A percentile compares a stretch with the other conserved stretches of the same genome.
Conservation (phyloP, 2,113 vertebrate genomes). For the Promerops cafer region DNA sequence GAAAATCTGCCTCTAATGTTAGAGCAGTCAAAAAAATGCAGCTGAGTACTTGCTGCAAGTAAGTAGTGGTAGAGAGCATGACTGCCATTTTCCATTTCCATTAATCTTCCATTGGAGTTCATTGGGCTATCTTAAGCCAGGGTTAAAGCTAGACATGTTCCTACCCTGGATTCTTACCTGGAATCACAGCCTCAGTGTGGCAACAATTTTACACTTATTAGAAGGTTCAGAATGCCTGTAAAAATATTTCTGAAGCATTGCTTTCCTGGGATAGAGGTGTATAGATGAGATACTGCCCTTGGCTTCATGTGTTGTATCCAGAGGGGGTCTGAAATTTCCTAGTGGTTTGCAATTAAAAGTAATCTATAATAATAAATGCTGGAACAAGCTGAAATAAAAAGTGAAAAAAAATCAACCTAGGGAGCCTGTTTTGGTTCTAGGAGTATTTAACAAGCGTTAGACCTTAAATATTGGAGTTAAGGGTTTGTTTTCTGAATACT, state of each 20-base stretch:
- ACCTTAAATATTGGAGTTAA: not conserved
- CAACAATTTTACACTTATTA: not conserved
- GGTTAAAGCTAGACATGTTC: not conserved
- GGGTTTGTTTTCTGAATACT: not conserved
- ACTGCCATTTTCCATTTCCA: not conserved
- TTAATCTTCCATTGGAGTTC: not conserved
- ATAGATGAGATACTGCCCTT: not conserved
- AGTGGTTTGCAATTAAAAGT: not conserved
- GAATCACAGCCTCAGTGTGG: not conserved
- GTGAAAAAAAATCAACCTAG: not conserved
- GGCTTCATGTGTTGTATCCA: not conserved
- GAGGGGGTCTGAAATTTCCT: not conserved
- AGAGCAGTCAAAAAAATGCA: fast-evolving
- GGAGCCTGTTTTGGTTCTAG: not conserved
- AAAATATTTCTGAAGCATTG: not conserved
- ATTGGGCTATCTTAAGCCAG: not conserved
- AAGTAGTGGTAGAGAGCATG: not conserved
- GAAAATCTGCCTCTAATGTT: not conserved
- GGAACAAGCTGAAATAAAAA: not conserved
- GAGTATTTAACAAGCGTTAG: not conserved
- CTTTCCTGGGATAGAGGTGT: not conserved
- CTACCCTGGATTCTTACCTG: not conserved
- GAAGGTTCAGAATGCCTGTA: not conserved
- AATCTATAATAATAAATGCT: not conserved
- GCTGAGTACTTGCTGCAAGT: not conserved